Conservation (phyloP, 2,888 invertebrate genomes). For the Argynnis bischoffii region DNA sequence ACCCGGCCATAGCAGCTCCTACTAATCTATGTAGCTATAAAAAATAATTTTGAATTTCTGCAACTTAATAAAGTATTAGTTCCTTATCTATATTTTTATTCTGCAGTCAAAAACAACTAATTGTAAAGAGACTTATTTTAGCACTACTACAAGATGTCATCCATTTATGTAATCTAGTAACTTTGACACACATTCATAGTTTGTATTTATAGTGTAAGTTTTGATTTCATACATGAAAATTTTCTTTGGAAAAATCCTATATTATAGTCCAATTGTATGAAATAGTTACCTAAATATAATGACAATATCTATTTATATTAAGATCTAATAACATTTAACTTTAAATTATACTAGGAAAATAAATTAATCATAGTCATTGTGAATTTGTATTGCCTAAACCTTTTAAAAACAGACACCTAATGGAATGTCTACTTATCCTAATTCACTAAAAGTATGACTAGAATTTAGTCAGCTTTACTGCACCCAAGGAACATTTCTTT, state of each 20-base stretch:
- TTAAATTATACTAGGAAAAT: not conserved
- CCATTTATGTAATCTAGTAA: too few species aligned
- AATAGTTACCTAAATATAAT: not conserved
- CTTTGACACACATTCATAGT: too few species aligned
- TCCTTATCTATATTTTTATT: not conserved
- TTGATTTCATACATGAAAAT: too few species aligned
- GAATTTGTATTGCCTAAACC: not conserved
- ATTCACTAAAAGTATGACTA: constrained; percentile 8
- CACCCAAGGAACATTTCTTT: not conserved
- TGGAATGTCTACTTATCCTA: not conserved
- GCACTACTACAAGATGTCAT: too few species aligned
- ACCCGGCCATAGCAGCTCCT: constrained; percentile 2
- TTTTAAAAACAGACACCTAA: not conserved
- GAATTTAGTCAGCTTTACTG: not conserved
- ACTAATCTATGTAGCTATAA: not conserved
- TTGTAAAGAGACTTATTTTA: too few species aligned
- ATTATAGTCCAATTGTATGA: too few species aligned
- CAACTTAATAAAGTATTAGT: constrained; percentile 1
- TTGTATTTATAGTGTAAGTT: too few species aligned
- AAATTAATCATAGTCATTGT: not conserved
- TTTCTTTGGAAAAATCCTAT: too few species aligned
- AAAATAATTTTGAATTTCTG: not conserved
- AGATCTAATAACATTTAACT: not conserved
- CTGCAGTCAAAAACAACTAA: too few species aligned
- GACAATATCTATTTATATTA: not conserved